Evolutionary conservation across 1,140 invertebrate genomes (phyloP), one percentile per base, ranked within the genome.

Genomic region (Nymphalis io): DNA sequence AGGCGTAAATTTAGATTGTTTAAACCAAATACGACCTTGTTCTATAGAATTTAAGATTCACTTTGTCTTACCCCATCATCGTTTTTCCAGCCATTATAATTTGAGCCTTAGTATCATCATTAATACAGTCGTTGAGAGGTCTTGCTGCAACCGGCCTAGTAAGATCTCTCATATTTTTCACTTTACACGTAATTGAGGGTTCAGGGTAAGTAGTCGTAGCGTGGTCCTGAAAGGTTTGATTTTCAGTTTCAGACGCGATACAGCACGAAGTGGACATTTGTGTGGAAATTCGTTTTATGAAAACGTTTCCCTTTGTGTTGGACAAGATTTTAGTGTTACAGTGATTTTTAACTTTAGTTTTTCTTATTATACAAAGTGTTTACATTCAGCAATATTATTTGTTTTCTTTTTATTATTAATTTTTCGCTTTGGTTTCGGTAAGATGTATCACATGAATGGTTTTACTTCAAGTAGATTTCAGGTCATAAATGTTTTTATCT

Each of bases 161-260:
- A 44, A 20, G 63, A 46, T 5, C 53, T 46, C 18, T 16, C 11
- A 39, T 55, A 20, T 21, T 16, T 27, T 10, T 20, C 40, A 12
- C 23, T 5, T 66, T 51, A 21, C 38, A 42, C 23, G 23, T 20
- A 16, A 23, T 16, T 1, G 39, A 66, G 20, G 23, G 63, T 15
- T 46, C 40, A 21, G 3, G 53, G 8, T 27, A 16, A 16, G 6
- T 58, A 38, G 63, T 2, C 21, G 40, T 15, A 18, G 38, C 11
- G 33, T 55, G 13, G 21, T 42, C 23, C 40, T 44, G 51, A 66
- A 57, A 58, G 53, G 39, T 66, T 23, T 33, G 55, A 12, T 33
- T 62, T 66, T 66, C 63, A 66, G 63, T 58, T 66, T 59, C 55
- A 58, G 53, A 62, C 46, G 60, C 60, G 60, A 27, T 51, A 62